Evolutionary conservation across 1,140 invertebrate genomes (phyloP), one percentile per base, ranked within the genome.

Genomic region (Goniozus legneri): DNA sequence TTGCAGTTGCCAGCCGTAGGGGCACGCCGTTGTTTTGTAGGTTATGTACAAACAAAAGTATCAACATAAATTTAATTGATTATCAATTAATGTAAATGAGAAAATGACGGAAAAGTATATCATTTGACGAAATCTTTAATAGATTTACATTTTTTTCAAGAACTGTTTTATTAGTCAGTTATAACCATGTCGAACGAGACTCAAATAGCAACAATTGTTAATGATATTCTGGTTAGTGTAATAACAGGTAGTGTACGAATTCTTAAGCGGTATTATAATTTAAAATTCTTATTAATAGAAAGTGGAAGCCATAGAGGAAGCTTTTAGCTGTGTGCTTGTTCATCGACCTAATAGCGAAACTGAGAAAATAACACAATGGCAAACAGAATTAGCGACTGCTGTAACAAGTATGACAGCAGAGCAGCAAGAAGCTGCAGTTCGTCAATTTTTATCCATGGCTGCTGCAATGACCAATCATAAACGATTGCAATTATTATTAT

Each of bases 261-360:
- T n/a, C 4, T 10, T 10, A 8, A 6, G 2, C 0, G 37, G 12
- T 40, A 31, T 49, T 27, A 37, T 1, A 33, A 32, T 41, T 13
- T 21, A 37, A 35, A 42, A 43, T 42, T 24, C 12, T 22, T 3
- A 10, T 12, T 21, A 22, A 8, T 43, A 91, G 86, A 84, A 81
- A 73, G 86, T 90, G 2, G 89, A 93, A 65, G 78, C 83, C 2
- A 84, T 93, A 33, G 90, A 93, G 64, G 89, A 92, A 73, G 88
- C 88, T 1, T 94, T 95, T 59, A 88, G 87, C 69, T 89, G 86
- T 59, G 90, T 89, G 60, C 77, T 93, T 24, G 84, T 90, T 1
- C 84, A 91, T 56, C 83, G 85, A 52, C 73, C 80, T 20, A 82
- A 84, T 30, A 77, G 77, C 34, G 83, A 91, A 64, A 77, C 76